Evolutionary conservation across 2,888 invertebrate genomes (phyloP).

Genomic region (Baronia brevicornis): DNA sequence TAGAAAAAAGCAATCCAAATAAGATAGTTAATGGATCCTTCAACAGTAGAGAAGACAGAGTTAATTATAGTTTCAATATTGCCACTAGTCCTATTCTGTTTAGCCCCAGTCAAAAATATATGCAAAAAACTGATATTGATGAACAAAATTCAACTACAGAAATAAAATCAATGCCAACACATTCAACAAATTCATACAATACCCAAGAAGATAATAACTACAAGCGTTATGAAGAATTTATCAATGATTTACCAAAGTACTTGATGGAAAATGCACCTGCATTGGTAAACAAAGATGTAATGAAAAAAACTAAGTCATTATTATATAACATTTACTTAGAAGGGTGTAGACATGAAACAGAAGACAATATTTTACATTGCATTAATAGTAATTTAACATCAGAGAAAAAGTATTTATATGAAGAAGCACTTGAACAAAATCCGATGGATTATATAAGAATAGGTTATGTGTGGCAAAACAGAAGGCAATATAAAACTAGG

Average conservation of each 20-base stretch:
- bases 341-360: slow-evolving; percentile 24
- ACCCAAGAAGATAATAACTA: slow-evolving; percentile 23
- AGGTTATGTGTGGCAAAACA: slow-evolving; percentile 18
- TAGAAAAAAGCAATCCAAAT: no score
- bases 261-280: slow-evolving; percentile 29
- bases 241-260: slow-evolving; percentile 37
- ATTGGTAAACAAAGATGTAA: slow-evolving; percentile 32
- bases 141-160: no score
- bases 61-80: no score
- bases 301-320: slow-evolving; percentile 29
- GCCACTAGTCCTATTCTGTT: no score
- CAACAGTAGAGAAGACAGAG: no score
- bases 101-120: no score
- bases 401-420: slow-evolving; percentile 5
- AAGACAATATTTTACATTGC: slow-evolving; percentile 23
- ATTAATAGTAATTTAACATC: slow-evolving; percentile 13
- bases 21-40: no score
- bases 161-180: no score
- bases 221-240: slow-evolving; percentile 40
- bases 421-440: slow-evolving; percentile 28
- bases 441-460: slow-evolving; percentile 35
- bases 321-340: slow-evolving; percentile 32
- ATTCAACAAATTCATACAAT: slow-evolving; percentile 18
- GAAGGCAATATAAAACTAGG: neutral
- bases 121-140: no score